phyloP scores from a whole-genome alignment of 2,888 invertebrate genomes.

The Synanthedon andrenaeformis region DNA sequence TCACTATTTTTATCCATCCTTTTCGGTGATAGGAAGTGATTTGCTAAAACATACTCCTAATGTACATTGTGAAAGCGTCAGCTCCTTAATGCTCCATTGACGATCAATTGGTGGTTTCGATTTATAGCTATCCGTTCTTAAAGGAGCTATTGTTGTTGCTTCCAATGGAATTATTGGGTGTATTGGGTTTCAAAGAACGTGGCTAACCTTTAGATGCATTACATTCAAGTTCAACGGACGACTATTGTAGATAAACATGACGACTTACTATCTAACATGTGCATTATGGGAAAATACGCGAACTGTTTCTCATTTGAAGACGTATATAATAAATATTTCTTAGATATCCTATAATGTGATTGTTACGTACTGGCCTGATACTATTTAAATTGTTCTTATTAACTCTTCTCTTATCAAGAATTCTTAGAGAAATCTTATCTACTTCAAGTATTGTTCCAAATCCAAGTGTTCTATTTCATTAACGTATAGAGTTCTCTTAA shows the following conservation, averaged over 20 bases:
- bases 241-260: not conserved
- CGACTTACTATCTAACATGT: not conserved
- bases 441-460: too few species aligned
- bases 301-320: too few species aligned
- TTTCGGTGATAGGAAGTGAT: conserved; percentile 61
- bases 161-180: conserved; percentile 48
- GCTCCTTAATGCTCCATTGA: conserved; percentile 60
- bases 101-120: conserved; percentile 53
- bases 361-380: too few species aligned
- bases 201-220: conserved; percentile 30
- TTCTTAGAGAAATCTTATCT: too few species aligned
- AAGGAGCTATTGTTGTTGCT: conserved; percentile 48
- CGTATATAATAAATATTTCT: too few species aligned
- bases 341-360: too few species aligned
- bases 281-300: too few species aligned
- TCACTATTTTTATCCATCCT: conserved; percentile 49
- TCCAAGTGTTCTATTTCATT: too few species aligned
- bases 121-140: conserved; percentile 57
- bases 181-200: conserved; percentile 32
- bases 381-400: too few species aligned
- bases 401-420: too few species aligned
- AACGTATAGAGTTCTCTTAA: too few species aligned
- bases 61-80: conserved; percentile 59
- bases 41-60: conserved; percentile 66
- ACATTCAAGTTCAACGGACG: conserved; percentile 10